These are phyloP conservation scores for Festucalex cinctus DNA, from an alignment of 2,113 vertebrate species.

Conservation along the genomic window DNA sequence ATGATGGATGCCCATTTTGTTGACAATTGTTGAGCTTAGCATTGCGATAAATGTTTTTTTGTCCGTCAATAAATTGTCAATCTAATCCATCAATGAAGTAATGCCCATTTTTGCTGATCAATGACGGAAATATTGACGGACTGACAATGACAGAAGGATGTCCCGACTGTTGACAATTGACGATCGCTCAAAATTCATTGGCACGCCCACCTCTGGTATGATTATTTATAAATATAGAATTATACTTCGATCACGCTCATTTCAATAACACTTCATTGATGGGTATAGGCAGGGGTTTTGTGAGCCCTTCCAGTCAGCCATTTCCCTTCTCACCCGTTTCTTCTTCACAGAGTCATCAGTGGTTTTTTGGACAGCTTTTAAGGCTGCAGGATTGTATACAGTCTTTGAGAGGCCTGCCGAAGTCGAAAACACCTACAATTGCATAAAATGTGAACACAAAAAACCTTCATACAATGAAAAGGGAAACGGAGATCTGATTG, in stretches of 20 bases:
- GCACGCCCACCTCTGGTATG: not conserved
- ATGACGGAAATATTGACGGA: too few relatives aligned
- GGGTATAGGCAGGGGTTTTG: not conserved
- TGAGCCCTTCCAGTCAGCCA: not conserved
- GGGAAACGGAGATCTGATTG: not conserved
- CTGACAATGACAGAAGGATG: too few relatives aligned
- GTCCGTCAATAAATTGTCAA: too few relatives aligned
- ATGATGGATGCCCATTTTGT: too few relatives aligned
- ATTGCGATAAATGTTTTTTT: too few relatives aligned
- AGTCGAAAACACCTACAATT: conserved; percentile 86
- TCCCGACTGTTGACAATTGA: too few relatives aligned
- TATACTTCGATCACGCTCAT: not conserved
- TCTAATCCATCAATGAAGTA: too few relatives aligned
- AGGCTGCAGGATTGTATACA: conserved; percentile 92
- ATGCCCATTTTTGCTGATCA: too few relatives aligned
- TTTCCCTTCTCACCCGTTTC: conserved; percentile 80
- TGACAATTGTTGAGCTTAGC: too few relatives aligned
- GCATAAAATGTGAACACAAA: not conserved
- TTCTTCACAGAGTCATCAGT: conserved; percentile 90
- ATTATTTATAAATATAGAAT: not conserved
- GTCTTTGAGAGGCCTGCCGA: conserved; percentile 96
- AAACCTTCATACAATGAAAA: not conserved
- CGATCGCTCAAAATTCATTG: too few relatives aligned
- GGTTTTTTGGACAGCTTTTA: conserved; percentile 88
- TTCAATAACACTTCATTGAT: not conserved